Percentiles rank a stretch among this genome's conserved stretches.
phyloP scores from a whole-genome alignment of 2,888 invertebrate species.

The Rhingia campestris region DNA sequence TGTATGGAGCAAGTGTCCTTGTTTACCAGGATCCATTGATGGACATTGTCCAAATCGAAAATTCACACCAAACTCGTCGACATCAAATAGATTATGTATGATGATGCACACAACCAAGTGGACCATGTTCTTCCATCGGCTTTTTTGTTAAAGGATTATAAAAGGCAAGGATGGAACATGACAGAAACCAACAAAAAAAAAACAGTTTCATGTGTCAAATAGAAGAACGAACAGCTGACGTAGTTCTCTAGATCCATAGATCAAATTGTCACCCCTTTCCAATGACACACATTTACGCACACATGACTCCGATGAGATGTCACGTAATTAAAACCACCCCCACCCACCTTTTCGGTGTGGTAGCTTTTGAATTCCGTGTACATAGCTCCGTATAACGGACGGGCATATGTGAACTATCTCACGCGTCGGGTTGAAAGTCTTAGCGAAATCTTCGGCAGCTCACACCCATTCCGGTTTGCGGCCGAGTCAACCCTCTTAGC shows the following conservation, averaged over 20 bases:
- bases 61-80: constrained; percentile 35
- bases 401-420: constrained; percentile 70
- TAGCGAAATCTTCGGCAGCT: constrained; percentile 51
- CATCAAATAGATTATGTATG: constrained; percentile 69
- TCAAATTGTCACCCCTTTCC: constrained; percentile 70
- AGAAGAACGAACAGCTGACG: constrained; percentile 52
- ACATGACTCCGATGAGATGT: constrained; percentile 68
- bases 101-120: constrained; percentile 27
- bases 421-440: constrained; percentile 57
- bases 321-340: constrained; percentile 72
- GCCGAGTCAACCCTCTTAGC: constrained; percentile 50
- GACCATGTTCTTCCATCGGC: constrained; percentile 43
- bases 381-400: constrained; percentile 6
- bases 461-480: constrained; percentile 12
- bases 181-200: constrained; percentile 24
- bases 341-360: not conserved
- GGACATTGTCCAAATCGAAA: constrained; percentile 48
- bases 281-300: constrained; percentile 48
- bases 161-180: constrained; percentile 68
- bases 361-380: constrained; percentile 53
- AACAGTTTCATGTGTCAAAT: constrained; percentile 41
- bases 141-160: constrained; percentile 67
- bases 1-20: constrained; percentile 11
- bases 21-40: constrained; percentile 35
- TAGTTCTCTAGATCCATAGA: constrained; percentile 56